phyloP scores from a whole-genome alignment of 2,113 vertebrate species.

The Siniperca chuatsi region DNA sequence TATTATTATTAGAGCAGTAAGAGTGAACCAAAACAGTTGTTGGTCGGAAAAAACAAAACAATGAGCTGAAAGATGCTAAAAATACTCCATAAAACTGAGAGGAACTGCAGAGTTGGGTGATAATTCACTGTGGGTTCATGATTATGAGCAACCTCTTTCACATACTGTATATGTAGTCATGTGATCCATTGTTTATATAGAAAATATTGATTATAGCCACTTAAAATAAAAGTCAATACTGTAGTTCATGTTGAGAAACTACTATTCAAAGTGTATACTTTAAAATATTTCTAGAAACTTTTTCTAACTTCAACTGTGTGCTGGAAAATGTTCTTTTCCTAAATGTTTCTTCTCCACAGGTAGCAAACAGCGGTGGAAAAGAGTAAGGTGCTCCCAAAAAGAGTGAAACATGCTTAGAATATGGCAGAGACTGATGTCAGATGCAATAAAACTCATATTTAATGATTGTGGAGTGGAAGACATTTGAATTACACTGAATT shows the following conservation, averaged over 20 bases:
- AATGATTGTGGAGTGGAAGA: slow-evolving; percentile 6
- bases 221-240: neutral
- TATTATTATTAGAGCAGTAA: no score
- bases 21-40: neutral
- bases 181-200: neutral
- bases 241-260: neutral
- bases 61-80: neutral
- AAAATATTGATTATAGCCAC: neutral
- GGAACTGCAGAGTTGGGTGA: neutral
- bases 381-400: neutral
- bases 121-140: neutral
- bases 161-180: neutral
- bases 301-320: neutral
- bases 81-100: neutral
- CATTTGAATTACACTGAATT: neutral
- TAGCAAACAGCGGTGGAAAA: neutral
- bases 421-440: neutral
- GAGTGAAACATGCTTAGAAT: neutral
- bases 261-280: neutral
- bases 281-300: neutral
- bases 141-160: neutral
- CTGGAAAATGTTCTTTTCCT: neutral
- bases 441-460: slow-evolving; percentile 13
- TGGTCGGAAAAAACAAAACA: neutral
- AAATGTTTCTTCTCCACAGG: neutral